These are phyloP conservation scores for Urocynchramus pylzowi DNA, from an alignment of 2,113 vertebrate genomes.

Conservation along the genomic window DNA sequence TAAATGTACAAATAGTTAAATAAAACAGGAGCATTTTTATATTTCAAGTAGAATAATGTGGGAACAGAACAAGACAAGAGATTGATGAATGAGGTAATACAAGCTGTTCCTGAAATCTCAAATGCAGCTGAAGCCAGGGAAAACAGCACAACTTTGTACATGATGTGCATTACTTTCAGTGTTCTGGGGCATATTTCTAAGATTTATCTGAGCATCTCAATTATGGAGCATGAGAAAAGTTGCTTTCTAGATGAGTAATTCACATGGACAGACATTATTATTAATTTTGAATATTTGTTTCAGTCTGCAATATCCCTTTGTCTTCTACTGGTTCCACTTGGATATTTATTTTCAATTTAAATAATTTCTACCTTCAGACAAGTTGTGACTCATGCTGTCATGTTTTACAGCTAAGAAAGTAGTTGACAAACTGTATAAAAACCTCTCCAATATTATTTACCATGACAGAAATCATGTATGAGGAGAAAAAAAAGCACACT, in stretches of 20 bases:
- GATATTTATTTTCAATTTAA: not conserved
- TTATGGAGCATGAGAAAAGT: not conserved
- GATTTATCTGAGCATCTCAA: not conserved
- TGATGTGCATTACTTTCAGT: not conserved
- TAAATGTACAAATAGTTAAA: not conserved
- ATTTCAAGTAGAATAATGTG: not conserved
- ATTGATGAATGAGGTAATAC: constrained; percentile 8
- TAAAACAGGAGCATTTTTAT: not conserved
- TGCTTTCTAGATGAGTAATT: not conserved
- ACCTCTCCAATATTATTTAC: not conserved
- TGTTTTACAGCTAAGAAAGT: not conserved
- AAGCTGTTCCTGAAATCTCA: not conserved
- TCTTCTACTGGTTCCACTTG: not conserved
- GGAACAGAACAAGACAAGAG: not conserved
- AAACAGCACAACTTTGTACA: not conserved
- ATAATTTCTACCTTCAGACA: not conserved
- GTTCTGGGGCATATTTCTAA: not conserved
- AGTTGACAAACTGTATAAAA: not conserved
- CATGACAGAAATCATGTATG: not conserved
- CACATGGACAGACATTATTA: not conserved
- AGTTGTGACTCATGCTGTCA: not conserved
- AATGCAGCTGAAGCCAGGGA: not conserved
- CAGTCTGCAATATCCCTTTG: not conserved
- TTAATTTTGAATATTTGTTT: not conserved
- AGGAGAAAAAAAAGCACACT: not conserved